phyloP scores from a whole-genome alignment of 1,140 invertebrate genomes.

The Eueides isabella region DNA sequence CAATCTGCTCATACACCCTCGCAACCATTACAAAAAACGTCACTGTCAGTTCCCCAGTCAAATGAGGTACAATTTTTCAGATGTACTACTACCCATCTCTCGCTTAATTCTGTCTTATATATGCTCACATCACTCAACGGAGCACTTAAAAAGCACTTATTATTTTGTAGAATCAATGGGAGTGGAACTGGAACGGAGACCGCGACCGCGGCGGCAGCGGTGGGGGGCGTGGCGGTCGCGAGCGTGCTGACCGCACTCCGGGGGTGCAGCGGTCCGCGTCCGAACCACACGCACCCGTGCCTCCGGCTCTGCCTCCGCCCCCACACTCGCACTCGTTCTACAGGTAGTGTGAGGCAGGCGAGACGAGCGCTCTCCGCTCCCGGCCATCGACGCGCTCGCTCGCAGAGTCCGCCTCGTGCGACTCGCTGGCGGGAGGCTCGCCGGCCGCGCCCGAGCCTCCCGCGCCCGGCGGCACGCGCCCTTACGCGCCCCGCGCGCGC shows the following conservation, averaged over 20 bases:
- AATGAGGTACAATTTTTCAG: slow-evolving; percentile 54
- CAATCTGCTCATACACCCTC: slow-evolving; percentile 64
- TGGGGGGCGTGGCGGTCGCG: slow-evolving; percentile 45
- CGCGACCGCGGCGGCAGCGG: slow-evolving; percentile 54
- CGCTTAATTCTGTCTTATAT: neutral
- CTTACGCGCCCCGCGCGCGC: slow-evolving; percentile 55
- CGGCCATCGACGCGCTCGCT: slow-evolving; percentile 74
- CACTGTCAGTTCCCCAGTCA: slow-evolving; percentile 69
- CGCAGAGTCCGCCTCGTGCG: slow-evolving; percentile 73
- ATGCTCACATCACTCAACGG: neutral
- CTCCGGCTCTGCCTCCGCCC: slow-evolving; percentile 74
- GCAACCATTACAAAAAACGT: slow-evolving; percentile 70
- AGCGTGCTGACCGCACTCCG: slow-evolving; percentile 66
- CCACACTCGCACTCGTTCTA: slow-evolving; percentile 81
- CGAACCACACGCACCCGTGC: slow-evolving; percentile 83
- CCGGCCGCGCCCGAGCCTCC: slow-evolving; percentile 41
- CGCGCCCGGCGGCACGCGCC: slow-evolving; percentile 45
- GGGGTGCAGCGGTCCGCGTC: slow-evolving; percentile 84
- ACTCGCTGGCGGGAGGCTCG: slow-evolving; percentile 60
- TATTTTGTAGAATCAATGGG: slow-evolving; percentile 58
- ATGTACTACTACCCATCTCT: neutral
- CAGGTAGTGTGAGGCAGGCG: slow-evolving; percentile 78
- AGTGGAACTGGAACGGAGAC: slow-evolving; percentile 72
- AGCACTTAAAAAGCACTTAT: neutral
- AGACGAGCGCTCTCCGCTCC: slow-evolving; percentile 72